Percentiles rank a stretch among this genome's conserved stretches.
These are phyloP conservation scores for Urocyon cinereoargenteus DNA, from an alignment of 2,797 vertebrate species.

Conservation along the genomic window DNA sequence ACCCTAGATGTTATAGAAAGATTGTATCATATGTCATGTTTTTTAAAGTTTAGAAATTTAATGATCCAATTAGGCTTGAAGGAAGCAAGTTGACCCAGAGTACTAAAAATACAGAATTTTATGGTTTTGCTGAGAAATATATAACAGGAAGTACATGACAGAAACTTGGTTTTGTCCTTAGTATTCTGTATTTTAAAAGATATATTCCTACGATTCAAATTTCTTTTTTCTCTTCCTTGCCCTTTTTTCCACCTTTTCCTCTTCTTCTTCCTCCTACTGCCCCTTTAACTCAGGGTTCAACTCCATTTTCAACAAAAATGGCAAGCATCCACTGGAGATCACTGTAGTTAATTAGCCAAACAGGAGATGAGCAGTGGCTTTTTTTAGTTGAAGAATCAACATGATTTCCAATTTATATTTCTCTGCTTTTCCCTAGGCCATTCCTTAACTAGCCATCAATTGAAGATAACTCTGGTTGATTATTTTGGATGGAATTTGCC, in stretches of 20 bases:
- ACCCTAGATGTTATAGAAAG: not conserved
- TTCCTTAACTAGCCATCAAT: not conserved
- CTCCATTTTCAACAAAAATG: not conserved
- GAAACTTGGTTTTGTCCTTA: not conserved
- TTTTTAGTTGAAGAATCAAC: slow-evolving; percentile 31
- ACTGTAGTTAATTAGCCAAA: not conserved
- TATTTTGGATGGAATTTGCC: slow-evolving; percentile 28
- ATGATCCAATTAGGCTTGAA: slow-evolving; percentile 30
- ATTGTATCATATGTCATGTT: not conserved
- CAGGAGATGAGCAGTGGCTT: not conserved
- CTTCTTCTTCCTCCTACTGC: not conserved
- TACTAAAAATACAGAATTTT: slow-evolving; percentile 15
- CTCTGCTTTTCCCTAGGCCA: not conserved
- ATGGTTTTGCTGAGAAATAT: slow-evolving; percentile 31
- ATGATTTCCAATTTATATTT: slow-evolving; percentile 3
- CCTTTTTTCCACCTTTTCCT: not conserved
- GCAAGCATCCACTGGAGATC: not conserved
- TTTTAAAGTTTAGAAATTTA: slow-evolving; percentile 40
- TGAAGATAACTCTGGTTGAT: not conserved
- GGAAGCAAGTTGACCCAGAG: not conserved
- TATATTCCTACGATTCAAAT: not conserved
- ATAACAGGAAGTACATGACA: not conserved
- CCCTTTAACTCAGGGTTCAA: not conserved
- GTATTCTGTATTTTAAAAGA: not conserved
- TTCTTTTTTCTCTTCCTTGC: not conserved